Conservation (phyloP, 2,888 invertebrate genomes). For the Caenorhabditis afra region DNA sequence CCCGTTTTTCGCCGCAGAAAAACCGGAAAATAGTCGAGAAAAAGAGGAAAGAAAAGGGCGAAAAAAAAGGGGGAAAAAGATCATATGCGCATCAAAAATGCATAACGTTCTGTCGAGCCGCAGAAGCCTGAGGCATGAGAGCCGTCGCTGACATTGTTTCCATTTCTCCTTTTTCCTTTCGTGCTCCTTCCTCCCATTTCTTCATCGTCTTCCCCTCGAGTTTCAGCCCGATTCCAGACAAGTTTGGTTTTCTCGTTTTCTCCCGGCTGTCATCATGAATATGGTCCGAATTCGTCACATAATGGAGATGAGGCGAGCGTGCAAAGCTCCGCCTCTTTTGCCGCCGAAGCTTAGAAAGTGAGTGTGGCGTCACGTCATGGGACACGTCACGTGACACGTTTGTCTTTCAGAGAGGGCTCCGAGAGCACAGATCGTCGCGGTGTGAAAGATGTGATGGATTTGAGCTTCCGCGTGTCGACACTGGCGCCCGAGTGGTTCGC, state of each 20-base stretch:
- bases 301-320: conserved; percentile 72
- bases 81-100: conserved; percentile 41
- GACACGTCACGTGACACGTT: too few species aligned
- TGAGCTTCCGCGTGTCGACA: conserved; percentile 41
- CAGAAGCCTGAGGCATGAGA: too few species aligned
- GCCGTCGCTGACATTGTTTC: conserved; percentile 18
- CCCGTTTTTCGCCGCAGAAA: too few species aligned
- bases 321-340: conserved; percentile 71
- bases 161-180: conserved; percentile 4
- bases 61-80: not conserved
- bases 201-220: conserved; percentile 4
- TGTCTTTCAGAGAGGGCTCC: conserved; percentile 50
- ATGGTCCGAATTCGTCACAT: conserved; percentile 75
- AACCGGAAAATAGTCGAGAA: not conserved
- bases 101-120: conserved; percentile 39
- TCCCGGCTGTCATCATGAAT: conserved; percentile 72
- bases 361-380: not conserved
- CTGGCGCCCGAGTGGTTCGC: conserved; percentile 35
- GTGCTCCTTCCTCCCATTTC: not conserved
- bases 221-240: too few species aligned
- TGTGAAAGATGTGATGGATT: conserved; percentile 50
- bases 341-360: conserved; percentile 70
- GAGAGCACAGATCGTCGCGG: conserved; percentile 43
- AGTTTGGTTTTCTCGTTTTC: too few species aligned
- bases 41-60: not conserved